phyloP scores from a whole-genome alignment of 2,888 invertebrate genomes.

The Noctuana brunneofusca region DNA sequence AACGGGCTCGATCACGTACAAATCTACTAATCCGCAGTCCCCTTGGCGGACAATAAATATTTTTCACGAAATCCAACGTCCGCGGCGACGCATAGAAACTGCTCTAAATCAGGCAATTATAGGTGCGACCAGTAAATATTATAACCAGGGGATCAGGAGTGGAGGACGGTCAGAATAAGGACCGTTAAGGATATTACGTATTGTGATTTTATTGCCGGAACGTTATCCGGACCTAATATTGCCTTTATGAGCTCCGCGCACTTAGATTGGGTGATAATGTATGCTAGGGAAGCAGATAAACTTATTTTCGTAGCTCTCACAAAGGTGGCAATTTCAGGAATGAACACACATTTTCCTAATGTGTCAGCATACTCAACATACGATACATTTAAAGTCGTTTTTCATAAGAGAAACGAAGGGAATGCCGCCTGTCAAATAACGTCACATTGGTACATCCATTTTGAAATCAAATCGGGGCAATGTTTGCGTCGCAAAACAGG shows the following conservation, averaged over 20 bases:
- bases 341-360: background rate
- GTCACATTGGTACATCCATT: constrained; percentile 3
- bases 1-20: constrained; percentile 66
- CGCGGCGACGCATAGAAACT: constrained; percentile 75
- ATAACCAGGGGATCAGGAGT: constrained; percentile 71
- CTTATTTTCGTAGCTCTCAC: background rate
- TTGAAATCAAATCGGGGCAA: background rate
- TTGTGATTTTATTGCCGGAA: constrained; percentile 36
- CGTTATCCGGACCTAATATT: constrained; percentile 33
- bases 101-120: constrained; percentile 80
- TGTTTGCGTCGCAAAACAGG: background rate
- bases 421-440: background rate
- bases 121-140: constrained; percentile 77
- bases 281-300: background rate
- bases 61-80: constrained; percentile 75
- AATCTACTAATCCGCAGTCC: constrained; percentile 75
- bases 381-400: background rate
- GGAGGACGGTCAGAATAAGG: constrained; percentile 34
- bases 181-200: constrained; percentile 41
- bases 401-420: background rate
- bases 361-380: background rate
- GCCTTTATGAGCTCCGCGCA: constrained; percentile 28
- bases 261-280: constrained; percentile 20
- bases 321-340: background rate
- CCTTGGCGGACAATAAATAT: constrained; percentile 75